These are phyloP conservation scores for Melospiza georgiana DNA, from an alignment of 2,113 vertebrate species.

Conservation along the genomic window DNA sequence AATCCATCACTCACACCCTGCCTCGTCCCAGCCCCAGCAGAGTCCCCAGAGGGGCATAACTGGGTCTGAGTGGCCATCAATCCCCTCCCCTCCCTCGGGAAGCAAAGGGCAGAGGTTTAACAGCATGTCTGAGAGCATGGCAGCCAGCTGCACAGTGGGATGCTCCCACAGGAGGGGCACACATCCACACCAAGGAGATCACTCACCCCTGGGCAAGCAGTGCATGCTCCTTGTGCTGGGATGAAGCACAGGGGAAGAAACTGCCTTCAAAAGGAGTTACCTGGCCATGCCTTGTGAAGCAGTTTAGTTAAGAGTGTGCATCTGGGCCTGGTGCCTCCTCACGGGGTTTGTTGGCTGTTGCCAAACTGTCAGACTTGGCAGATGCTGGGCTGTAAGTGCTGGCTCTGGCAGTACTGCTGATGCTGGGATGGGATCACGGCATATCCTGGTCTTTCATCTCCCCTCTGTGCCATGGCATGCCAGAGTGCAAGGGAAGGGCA, in stretches of 20 bases:
- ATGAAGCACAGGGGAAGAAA: neutral
- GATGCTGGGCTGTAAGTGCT: neutral
- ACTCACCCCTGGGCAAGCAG: accelerated
- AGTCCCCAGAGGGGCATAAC: neutral
- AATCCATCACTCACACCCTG: neutral
- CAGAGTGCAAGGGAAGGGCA: neutral
- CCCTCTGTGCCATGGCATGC: accelerated
- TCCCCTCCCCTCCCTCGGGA: neutral
- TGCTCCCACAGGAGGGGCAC: accelerated
- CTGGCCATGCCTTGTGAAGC: accelerated
- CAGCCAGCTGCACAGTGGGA: accelerated
- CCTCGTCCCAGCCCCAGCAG: neutral
- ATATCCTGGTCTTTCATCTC: neutral
- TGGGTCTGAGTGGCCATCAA: neutral
- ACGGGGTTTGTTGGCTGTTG: neutral
- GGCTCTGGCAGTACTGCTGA: neutral
- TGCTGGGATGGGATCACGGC: neutral
- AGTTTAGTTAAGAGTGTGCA: neutral
- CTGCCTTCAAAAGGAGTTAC: neutral
- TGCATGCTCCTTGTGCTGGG: neutral
- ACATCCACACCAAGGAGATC: neutral
- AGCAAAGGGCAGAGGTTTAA: constrained; percentile 6
- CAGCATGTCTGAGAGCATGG: accelerated
- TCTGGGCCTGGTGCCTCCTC: neutral
- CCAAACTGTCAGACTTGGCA: neutral